Evolutionary conservation across 2,113 vertebrate genomes (phyloP).

Genomic region (Telmatochromis sp.): DNA sequence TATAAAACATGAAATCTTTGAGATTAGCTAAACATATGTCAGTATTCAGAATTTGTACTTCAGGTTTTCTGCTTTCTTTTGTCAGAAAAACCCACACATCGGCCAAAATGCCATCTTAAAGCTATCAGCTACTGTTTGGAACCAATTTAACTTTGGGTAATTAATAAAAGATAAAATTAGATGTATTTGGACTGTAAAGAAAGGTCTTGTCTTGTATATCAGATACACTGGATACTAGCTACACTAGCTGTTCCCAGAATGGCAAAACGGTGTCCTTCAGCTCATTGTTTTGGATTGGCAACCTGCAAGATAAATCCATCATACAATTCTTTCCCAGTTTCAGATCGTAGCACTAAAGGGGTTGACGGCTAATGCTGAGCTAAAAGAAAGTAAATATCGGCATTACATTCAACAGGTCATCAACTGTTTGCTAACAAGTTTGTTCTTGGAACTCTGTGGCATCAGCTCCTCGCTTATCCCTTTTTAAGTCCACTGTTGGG

Average conservation of each 20-base stretch:
- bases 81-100: not conserved
- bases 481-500: not conserved
- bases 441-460: not conserved
- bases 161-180: not conserved
- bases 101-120: not conserved
- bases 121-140: not conserved
- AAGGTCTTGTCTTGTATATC: not conserved
- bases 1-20: not conserved
- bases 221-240: accelerated
- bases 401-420: not conserved
- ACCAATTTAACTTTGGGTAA: not conserved
- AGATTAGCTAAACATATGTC: not conserved
- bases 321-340: not conserved
- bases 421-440: not conserved
- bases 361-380: accelerated
- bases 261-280: not conserved
- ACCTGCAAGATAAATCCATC: not conserved
- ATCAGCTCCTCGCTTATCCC: accelerated
- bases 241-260: accelerated
- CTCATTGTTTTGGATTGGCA: not conserved
- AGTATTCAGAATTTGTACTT: not conserved
- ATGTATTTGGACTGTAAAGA: not conserved
- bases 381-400: accelerated
- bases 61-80: not conserved
- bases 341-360: not conserved